Percentiles rank a stretch among this genome's conserved stretches.
Evolutionary conservation across 2,797 vertebrate genomes (phyloP).

Genomic region (Zenarchopterus dispar): DNA sequence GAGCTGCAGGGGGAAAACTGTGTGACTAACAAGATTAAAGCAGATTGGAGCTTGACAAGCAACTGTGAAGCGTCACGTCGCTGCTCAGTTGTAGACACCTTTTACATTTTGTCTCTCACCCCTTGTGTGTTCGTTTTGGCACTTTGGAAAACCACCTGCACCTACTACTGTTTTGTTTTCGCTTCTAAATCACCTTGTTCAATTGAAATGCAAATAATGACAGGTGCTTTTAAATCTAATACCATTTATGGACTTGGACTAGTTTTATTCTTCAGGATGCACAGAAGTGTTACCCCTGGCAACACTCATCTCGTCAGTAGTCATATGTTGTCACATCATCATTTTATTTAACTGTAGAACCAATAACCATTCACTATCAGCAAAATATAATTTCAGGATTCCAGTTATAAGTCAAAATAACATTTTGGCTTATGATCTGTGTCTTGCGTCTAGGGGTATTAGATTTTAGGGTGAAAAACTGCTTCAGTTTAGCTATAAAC

Average conservation of each 20-base stretch:
- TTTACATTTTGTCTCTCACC: conserved; percentile 28
- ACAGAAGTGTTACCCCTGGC: conserved; percentile 4
- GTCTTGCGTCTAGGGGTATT: no score
- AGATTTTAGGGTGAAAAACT: no score
- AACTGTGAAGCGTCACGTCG: conserved; percentile 42
- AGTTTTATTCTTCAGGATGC: conserved; percentile 17
- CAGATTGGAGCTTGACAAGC: conserved; percentile 59
- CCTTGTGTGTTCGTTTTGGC: conserved; percentile 18
- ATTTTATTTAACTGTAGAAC: conserved; percentile 15
- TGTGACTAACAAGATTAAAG: conserved; percentile 53
- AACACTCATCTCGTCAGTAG: conserved; percentile 38
- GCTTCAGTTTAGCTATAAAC: background rate
- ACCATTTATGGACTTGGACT: conserved; percentile 6
- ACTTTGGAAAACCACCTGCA: conserved; percentile 35
- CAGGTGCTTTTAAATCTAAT: conserved; percentile 27
- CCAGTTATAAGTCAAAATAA: conserved; percentile 11
- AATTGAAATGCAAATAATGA: conserved; percentile 37
- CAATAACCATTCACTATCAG: conserved; percentile 12
- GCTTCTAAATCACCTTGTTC: conserved; percentile 62
- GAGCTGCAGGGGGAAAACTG: conserved; percentile 29
- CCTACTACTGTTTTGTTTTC: conserved; percentile 34
- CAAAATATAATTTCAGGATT: conserved; percentile 19
- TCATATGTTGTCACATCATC: conserved; percentile 30
- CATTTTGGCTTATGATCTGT: no score
- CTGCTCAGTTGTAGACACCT: conserved; percentile 45